Evolutionary conservation across 2,797 vertebrate genomes (phyloP), one percentile per base, ranked within the genome.

Genomic region (Anabas testudineus): DNA sequence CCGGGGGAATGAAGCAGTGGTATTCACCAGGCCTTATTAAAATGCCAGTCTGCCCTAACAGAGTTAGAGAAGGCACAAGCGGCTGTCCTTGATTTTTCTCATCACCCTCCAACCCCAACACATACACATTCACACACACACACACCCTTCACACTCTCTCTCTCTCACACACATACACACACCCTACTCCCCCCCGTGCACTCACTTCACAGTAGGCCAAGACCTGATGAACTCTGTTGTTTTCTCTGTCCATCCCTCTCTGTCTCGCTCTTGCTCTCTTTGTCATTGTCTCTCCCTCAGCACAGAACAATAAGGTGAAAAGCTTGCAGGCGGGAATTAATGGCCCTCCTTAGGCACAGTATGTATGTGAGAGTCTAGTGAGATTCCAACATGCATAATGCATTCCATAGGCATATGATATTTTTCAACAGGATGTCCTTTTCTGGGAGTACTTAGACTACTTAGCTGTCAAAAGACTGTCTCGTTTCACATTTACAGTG

Each of bases 1-100:
- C 84, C 30, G 15, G 41, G 70, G 88, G 85, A 82, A 94, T 93
- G 87, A 94, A 94, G 87, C 88, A 87, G 87, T 90, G 87, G 90
- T 94, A 94, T 94, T 94, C 92, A 94, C 84, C 82, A 82, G 68
- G 59, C 84, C 93, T 94, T 87, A 94, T 94, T 94, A 93, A 92
- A 90, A 94, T 94, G 91, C 93, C 85, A 91, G 90, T 91, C 91
- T 83, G 82, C 85, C 86, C 90, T 88, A 90, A 90, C 88, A 81
- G 85, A 90, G 90, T 88, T 86, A 78, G 68, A 66, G 73, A 86
- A 88, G 76, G 74, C 86, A 83, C 79, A 86, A 77, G 80, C 84
- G 78, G 74, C 83, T 83, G 82, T 88, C 88, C 87, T 89, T 90
- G 85, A 83, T 86, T 90, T 85, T 85, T 85, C 85, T 80, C 83